Evolutionary conservation across 2,888 invertebrate genomes (phyloP).

Genomic region (Polia nebulosa): DNA sequence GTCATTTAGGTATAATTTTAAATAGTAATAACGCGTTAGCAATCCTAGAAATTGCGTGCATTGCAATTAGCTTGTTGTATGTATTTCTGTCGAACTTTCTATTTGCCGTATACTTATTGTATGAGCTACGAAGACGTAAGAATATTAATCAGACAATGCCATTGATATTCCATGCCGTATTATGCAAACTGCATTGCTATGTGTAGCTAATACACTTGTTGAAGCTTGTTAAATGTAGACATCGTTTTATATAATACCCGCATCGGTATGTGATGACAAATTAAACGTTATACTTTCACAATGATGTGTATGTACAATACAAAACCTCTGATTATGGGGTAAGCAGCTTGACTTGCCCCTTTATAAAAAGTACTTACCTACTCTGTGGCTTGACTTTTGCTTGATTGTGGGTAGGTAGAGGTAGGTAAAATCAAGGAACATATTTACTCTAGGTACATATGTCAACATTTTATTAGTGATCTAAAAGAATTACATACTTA

Average conservation of each 20-base stretch:
- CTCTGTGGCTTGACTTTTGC: no score
- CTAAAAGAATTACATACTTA: no score
- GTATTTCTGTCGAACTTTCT: slow-evolving; percentile 67
- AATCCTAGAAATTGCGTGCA: slow-evolving; percentile 52
- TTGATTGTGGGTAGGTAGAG: background rate
- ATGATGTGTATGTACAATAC: background rate
- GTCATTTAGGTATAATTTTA: background rate
- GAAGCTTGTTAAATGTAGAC: slow-evolving; percentile 23
- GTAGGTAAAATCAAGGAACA: no score
- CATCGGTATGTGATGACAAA: slow-evolving; percentile 12
- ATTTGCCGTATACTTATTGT: slow-evolving; percentile 58
- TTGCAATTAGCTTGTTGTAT: slow-evolving; percentile 46
- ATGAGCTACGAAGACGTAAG: slow-evolving; percentile 61
- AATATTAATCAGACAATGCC: slow-evolving; percentile 70
- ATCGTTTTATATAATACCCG: slow-evolving; percentile 12
- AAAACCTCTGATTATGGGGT: background rate
- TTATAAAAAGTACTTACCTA: no score
- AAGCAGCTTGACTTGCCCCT: background rate
- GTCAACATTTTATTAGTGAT: no score
- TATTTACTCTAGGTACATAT: no score
- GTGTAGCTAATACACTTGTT: slow-evolving; percentile 21
- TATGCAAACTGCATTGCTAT: slow-evolving; percentile 71
- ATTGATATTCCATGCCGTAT: slow-evolving; percentile 65
- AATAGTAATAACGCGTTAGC: background rate
- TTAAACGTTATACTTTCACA: slow-evolving; percentile 15